Percentiles rank a stretch among this genome's conserved stretches.
phyloP scores from a whole-genome alignment of 2,888 invertebrate species.

The Dinocampus coccinellae region DNA sequence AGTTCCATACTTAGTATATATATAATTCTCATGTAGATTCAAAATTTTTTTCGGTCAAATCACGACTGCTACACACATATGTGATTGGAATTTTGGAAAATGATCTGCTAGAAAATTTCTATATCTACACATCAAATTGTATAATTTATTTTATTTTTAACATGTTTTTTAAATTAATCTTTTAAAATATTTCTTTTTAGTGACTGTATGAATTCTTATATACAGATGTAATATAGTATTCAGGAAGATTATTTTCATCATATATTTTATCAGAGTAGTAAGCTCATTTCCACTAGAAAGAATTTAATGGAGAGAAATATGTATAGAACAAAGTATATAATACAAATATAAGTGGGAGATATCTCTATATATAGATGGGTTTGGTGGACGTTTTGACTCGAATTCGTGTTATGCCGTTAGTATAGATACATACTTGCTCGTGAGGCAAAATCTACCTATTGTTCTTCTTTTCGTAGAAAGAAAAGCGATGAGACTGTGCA shows the following conservation, averaged over 20 bases:
- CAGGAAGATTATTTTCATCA: conserved; percentile 18
- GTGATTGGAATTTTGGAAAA: neutral
- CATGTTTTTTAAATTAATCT: neutral
- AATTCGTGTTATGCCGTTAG: conserved; percentile 9
- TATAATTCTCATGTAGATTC: neutral
- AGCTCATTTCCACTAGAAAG: conserved; percentile 48
- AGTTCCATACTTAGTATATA: conserved; percentile 16
- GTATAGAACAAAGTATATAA: conserved; percentile 14
- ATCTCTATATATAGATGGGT: conserved; percentile 1
- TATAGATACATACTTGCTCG: conserved; percentile 40
- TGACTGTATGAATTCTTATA: neutral
- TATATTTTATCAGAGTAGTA: conserved; percentile 28
- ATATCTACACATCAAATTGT: neutral
- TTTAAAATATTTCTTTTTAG: neutral
- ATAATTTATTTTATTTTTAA: neutral
- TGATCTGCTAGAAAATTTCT: neutral
- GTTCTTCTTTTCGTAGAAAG: conserved; percentile 47
- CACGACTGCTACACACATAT: neutral
- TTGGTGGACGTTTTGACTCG: conserved; percentile 23
- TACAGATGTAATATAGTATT: neutral
- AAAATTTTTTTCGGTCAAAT: conserved; percentile 3
- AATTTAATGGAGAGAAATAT: conserved; percentile 18
- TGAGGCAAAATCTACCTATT: conserved; percentile 50
- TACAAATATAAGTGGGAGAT: conserved; percentile 26
- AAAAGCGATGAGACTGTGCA: conserved; percentile 41